Evolutionary conservation across 2,113 vertebrate species (phyloP).

Genomic region (Cyprinodon brontotheroides): DNA sequence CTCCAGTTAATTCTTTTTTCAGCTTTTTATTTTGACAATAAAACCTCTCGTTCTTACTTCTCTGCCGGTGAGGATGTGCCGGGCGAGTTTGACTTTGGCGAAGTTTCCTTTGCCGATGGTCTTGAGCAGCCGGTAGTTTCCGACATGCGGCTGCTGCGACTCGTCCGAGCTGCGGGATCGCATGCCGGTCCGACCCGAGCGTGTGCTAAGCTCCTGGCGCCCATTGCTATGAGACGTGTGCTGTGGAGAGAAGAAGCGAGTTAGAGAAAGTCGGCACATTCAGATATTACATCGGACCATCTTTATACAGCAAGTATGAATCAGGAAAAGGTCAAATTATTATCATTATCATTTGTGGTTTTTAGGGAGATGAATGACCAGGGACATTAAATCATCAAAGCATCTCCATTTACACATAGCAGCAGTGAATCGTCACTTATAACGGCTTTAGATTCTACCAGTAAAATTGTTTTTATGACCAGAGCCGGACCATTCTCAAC

Average conservation of each 20-base stretch:
- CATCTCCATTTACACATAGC: no score
- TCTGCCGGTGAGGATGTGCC: constrained; percentile 96
- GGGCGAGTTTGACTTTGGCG: constrained; percentile 96
- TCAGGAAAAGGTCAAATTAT: background rate
- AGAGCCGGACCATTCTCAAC: background rate
- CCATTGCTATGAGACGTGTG: constrained; percentile 92
- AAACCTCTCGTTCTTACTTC: constrained; percentile 83
- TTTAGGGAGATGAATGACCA: no score
- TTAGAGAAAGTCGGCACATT: background rate
- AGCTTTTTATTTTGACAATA: no score
- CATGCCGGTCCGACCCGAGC: constrained; percentile 86
- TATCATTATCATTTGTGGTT: no score
- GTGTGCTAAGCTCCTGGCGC: constrained; percentile 87
- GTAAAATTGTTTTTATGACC: background rate
- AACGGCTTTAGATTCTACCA: background rate
- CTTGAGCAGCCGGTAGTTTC: constrained; percentile 97
- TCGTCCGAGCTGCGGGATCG: constrained; percentile 92
- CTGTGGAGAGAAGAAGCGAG: constrained; percentile 71
- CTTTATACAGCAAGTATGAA: constrained; percentile 24
- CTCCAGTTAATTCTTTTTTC: no score
- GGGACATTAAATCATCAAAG: no score
- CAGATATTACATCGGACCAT: constrained; percentile 1
- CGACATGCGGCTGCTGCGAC: constrained; percentile 90
- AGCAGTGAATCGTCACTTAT: background rate
- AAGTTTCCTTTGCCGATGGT: constrained; percentile 99